Base-by-base conservation (phyloP, 2,113 vertebrate genomes). In the Tetrax tetrax region DNA sequence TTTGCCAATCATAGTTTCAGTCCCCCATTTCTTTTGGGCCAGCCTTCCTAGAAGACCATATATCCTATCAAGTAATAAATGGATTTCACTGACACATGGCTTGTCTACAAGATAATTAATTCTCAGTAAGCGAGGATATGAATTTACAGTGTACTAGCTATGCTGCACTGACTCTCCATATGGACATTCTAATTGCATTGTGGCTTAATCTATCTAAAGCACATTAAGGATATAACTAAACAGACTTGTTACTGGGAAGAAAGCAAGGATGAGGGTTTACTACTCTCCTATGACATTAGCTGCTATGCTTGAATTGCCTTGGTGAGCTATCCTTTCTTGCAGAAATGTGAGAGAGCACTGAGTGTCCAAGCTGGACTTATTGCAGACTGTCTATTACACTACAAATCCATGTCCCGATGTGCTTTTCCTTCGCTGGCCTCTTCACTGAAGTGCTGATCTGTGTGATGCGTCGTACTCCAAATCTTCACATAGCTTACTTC, bases 61-160 rank as follows among this genome's bases (percentile, higher is more conserved):
- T 18, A 94, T 82, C 87, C 74, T 87, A 61, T 60, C 29, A 72
- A 89, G 83, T 76, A 96, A 94, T 85, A 82, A 93, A 82, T 0
- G 89, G 69, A 92, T 95, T 96, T 87, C 83, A 93, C 81, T 96
- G 95, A 95, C 95, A 96, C 96, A 95, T 91, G 94, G 96, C 94
- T 95, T 83, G 93, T 87, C 95, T 96, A 89, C 78, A 53, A 94
- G 95, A 97, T 96, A 96, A 97, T 97, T 96, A 96, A 95, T 97
- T 96, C 95, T 92, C 95, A 77, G 89, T 83, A 89, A 95, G 93
- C 5, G 2, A 90, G 86, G 83, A 80, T 87, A 80, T 96, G 96
- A 95, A 95, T 96, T 93, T 94, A 79, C 95, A 94, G 87, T 8
- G 57, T 53, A 57, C 60, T 69, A 93, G 91, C 91, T 87, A 69